These are phyloP conservation scores for Myotis yumanensis DNA, from an alignment of 2,113 vertebrate species.

Conservation along the genomic window DNA sequence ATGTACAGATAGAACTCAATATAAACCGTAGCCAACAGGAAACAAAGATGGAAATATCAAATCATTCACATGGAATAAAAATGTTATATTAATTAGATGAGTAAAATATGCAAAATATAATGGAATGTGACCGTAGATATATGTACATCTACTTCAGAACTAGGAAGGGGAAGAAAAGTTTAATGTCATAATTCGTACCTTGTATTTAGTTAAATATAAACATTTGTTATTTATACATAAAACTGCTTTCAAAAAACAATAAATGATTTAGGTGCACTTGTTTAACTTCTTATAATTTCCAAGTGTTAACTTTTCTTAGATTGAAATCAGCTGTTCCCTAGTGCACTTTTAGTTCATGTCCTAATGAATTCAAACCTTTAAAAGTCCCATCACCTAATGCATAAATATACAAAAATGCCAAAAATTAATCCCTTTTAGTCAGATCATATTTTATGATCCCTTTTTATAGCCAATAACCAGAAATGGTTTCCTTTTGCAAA, in stretches of 20 bases:
- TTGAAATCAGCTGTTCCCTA: constrained; percentile 84
- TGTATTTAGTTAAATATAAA: constrained; percentile 92
- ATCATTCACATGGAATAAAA: constrained; percentile 84
- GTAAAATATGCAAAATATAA: constrained; percentile 86
- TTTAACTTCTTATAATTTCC: constrained; percentile 82
- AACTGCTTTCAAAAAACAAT: constrained; percentile 89
- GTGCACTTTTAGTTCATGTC: constrained; percentile 88
- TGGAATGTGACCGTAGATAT: constrained; percentile 87
- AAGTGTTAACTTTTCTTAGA: constrained; percentile 87
- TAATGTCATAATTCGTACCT: constrained; percentile 87
- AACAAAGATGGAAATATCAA: constrained; percentile 83
- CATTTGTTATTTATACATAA: constrained; percentile 93
- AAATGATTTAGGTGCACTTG: constrained; percentile 89
- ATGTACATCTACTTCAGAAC: constrained; percentile 81
- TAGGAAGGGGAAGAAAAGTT: constrained; percentile 83
- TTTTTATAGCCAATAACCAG: constrained; percentile 86
- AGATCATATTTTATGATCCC: constrained; percentile 88
- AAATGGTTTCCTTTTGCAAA: constrained; percentile 90
- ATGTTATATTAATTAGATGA: constrained; percentile 84
- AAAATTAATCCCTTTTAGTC: constrained; percentile 93
- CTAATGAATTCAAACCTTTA: constrained; percentile 86
- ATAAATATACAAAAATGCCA: constrained; percentile 91
- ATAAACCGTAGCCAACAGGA: constrained; percentile 85
- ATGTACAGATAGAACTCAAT: constrained; percentile 87
- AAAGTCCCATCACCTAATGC: constrained; percentile 91